These are phyloP conservation scores for Apogon hyalosoma DNA, from an alignment of 2,797 vertebrate species.

Conservation along the genomic window DNA sequence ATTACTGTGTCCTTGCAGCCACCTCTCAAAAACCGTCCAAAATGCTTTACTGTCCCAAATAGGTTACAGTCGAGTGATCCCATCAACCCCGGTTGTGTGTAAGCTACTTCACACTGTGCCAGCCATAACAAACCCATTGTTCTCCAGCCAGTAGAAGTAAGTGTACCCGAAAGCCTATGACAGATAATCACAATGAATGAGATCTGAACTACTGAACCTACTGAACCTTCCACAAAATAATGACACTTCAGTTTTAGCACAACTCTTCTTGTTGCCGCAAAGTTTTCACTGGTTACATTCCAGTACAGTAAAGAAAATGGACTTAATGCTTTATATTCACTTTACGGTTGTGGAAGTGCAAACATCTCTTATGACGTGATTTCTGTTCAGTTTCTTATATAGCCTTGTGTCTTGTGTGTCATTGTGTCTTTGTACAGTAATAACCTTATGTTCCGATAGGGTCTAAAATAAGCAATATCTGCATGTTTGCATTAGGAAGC, in stretches of 20 bases:
- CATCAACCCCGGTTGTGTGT: slow-evolving; percentile 26
- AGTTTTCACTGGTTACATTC: neutral
- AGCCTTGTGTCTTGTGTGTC: too few relatives aligned
- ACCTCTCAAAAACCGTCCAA: neutral
- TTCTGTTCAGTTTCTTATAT: too few relatives aligned
- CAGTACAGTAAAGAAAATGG: neutral
- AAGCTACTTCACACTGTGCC: slow-evolving; percentile 44
- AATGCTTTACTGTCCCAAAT: slow-evolving; percentile 27
- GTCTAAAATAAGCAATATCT: neutral
- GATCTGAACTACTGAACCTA: slow-evolving; percentile 13
- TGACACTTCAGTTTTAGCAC: slow-evolving; percentile 1
- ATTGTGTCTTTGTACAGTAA: too few relatives aligned
- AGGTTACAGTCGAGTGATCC: slow-evolving; percentile 35
- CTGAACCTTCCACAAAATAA: slow-evolving; percentile 8
- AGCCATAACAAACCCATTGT: slow-evolving; percentile 67
- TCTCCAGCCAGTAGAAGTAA: slow-evolving; percentile 60
- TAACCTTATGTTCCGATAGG: slow-evolving; percentile 3
- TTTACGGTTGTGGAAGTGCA: too few relatives aligned
- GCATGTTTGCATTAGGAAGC: neutral
- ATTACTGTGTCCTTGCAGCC: neutral
- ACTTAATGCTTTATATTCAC: too few relatives aligned
- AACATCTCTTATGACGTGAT: too few relatives aligned
- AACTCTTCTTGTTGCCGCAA: neutral
- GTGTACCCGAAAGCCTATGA: slow-evolving; percentile 41
- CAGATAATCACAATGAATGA: slow-evolving; percentile 6